Percentiles rank a stretch among this genome's conserved stretches.
phyloP scores from a whole-genome alignment of 2,113 vertebrate species.

The Ardeotis arabs region DNA sequence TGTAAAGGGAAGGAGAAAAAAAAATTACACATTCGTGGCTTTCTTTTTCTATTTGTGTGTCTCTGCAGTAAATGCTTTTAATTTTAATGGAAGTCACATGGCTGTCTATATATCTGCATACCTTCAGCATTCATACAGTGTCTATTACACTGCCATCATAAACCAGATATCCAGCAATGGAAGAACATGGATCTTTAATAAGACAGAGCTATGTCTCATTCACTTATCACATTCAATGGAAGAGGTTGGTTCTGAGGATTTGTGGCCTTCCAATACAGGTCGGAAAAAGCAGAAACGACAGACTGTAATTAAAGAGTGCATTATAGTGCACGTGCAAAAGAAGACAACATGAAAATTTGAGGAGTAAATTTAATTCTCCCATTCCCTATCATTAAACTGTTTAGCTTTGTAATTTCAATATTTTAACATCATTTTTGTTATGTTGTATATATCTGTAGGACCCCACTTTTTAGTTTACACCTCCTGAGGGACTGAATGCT shows the following conservation, averaged over 20 bases:
- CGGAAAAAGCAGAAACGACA: background rate
- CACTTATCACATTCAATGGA: background rate
- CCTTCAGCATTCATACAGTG: background rate
- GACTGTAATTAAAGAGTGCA: slow-evolving; percentile 28
- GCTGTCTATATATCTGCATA: background rate
- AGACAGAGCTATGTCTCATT: background rate
- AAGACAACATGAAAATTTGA: slow-evolving; percentile 18
- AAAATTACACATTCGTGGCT: background rate
- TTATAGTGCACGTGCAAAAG: background rate
- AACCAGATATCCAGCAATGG: background rate
- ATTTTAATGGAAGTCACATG: background rate
- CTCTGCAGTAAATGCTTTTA: background rate
- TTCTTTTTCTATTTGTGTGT: background rate
- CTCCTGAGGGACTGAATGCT: slow-evolving; percentile 51
- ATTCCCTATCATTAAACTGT: background rate
- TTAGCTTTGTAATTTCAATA: slow-evolving; percentile 55
- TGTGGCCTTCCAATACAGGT: background rate
- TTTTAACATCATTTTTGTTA: slow-evolving; percentile 55
- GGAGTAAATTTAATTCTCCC: slow-evolving; percentile 31
- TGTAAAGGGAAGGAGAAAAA: background rate
- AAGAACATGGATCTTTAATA: background rate
- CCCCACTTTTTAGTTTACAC: slow-evolving; percentile 63
- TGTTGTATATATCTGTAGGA: slow-evolving; percentile 48
- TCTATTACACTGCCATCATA: background rate
- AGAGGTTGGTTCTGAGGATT: background rate